Evolutionary conservation across 2,888 invertebrate species (phyloP), one percentile per base, ranked within the genome.

Genomic region (Gymnocheta viridis): DNA sequence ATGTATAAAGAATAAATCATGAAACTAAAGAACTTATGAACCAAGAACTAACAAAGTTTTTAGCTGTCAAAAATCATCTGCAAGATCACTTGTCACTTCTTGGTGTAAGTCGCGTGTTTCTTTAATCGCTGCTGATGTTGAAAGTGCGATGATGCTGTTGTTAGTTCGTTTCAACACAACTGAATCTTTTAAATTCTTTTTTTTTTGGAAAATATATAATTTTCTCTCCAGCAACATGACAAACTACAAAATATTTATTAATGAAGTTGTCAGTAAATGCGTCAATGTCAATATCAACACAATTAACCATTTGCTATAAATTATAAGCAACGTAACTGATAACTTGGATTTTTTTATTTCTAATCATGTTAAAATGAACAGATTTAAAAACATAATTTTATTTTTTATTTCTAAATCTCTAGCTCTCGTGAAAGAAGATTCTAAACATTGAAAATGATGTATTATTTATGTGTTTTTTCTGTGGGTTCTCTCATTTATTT

Each of bases 51-150:
- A 47, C 49, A 81, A 67, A 87, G 86, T 85, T 86, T 82, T 88
- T 87, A 86, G 86, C 87, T 91, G 90, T 91, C 91, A 90, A 86
- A 89, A 88, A 84, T 82, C 86, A 88, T 89, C 87, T 86, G 86
- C 87, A 88, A 87, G 85, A 87, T 88, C 90, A 90, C 91, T 90
- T 90, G 90, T 90, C 91, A 90, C 88, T 64, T 56, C 79, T 24
- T 80, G 64, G 70, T 66, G 64, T 60, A 64, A 67, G 66, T 47
- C 72, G 54, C 64, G 49, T 56, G 38, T 64, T 44, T 56, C 17
- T 69, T 62, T 12, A 19, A 54, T 22, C 4, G 67, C 35, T 54
- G 82, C 38, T 70, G 62, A 14, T 56, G 47, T 29, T 67, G 22
- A 35, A 58, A 78, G 22, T 54, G 10, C 10, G 51, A 32, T 44